These are phyloP conservation scores for Drosophila tripunctata DNA, from an alignment of 2,888 invertebrate species.

Conservation along the genomic window DNA sequence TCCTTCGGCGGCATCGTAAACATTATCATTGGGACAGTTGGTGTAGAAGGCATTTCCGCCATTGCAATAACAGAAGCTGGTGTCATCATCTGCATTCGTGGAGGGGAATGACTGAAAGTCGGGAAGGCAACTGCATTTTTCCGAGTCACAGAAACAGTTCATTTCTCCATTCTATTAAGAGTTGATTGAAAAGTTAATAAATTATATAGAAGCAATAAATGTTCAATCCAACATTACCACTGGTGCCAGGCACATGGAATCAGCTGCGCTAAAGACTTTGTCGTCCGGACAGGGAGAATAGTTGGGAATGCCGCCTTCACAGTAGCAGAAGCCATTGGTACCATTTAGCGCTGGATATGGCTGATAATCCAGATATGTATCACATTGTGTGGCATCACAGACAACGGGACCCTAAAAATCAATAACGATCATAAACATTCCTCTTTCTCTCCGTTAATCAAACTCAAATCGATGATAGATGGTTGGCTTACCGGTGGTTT, in stretches of 20 bases:
- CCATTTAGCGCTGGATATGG: constrained; percentile 38
- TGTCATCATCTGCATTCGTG: constrained; percentile 20
- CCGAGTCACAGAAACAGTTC: constrained; percentile 21
- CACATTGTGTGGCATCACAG: constrained; percentile 35
- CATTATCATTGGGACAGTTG: constrained; percentile 21
- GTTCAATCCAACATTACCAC: constrained; percentile 4
- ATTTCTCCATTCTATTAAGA: constrained; percentile 2
- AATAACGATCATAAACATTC: background rate
- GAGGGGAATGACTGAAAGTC: constrained; percentile 19
- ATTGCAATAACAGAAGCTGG: constrained; percentile 33
- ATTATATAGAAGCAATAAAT: too few relatives aligned
- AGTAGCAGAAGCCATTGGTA: constrained; percentile 68
- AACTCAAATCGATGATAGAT: too few relatives aligned
- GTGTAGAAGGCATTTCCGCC: constrained; percentile 14
- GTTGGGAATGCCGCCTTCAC: constrained; percentile 35
- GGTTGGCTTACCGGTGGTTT: constrained; percentile 11
- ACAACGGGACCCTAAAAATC: constrained; percentile 19
- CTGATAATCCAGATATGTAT: constrained; percentile 6
- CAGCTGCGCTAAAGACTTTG: background rate
- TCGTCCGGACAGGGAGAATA: constrained; percentile 24
- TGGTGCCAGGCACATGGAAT: constrained; percentile 1
- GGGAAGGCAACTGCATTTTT: constrained; percentile 8
- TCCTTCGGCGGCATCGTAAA: background rate
- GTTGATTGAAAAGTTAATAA: too few relatives aligned
- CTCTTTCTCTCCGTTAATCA: background rate